phyloP scores from a whole-genome alignment of 2,797 vertebrate genomes.

The Borostomias antarcticus region DNA sequence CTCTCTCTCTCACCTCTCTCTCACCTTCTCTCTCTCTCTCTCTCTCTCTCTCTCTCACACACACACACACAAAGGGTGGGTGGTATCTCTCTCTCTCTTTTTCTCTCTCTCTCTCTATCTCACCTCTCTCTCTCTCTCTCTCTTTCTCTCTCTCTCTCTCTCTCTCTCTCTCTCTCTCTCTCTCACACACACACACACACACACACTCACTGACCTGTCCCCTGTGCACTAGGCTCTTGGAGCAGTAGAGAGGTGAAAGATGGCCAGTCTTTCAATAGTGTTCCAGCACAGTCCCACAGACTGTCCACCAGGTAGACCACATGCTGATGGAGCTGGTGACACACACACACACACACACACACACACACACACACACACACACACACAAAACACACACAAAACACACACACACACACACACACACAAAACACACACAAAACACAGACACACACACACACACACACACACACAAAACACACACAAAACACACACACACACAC shows the following conservation, averaged over 20 bases:
- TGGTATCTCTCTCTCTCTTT: background rate
- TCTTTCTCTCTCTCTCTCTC: too few species aligned
- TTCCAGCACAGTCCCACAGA: conserved; percentile 88
- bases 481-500: too few species aligned
- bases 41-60: background rate
- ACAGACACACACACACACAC: too few species aligned
- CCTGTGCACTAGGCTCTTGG: conserved; percentile 58
- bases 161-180: background rate
- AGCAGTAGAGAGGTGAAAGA: conserved; percentile 83
- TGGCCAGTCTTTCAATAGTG: conserved; percentile 89
- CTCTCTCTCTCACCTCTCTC: background rate
- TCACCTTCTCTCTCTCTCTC: too few species aligned
- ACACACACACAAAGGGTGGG: conserved; percentile 10
- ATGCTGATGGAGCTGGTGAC: conserved; percentile 83
- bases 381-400: too few species aligned
- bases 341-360: background rate
- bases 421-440: too few species aligned
- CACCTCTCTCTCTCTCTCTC: background rate
- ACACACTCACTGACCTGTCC: conserved; percentile 62
- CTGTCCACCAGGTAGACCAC: conserved; percentile 91
- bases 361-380: conserved; percentile 7
- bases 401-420: too few species aligned
- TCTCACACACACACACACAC: conserved; percentile 1
- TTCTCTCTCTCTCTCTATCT: too few species aligned
- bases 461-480: too few species aligned